Percentiles rank a stretch among this genome's conserved stretches.
phyloP scores from a whole-genome alignment of 2,113 vertebrate genomes.

The Bubo bubo region DNA sequence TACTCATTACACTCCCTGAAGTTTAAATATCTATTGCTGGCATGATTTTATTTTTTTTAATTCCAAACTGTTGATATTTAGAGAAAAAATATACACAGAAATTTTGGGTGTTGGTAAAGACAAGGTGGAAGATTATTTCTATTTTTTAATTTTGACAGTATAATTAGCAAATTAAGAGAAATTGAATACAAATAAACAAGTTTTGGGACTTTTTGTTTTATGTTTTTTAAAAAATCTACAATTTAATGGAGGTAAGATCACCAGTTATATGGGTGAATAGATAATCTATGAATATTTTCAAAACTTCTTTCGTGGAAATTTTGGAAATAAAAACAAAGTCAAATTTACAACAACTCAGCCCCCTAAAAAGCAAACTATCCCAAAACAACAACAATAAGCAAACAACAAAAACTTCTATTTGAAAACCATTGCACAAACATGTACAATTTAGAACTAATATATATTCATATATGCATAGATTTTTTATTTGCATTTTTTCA shows the following conservation, averaged over 20 bases:
- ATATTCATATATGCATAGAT: neutral
- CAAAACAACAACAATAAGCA: neutral
- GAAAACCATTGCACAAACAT: neutral
- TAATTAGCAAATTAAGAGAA: neutral
- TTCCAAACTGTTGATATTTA: accelerated
- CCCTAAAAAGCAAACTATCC: accelerated
- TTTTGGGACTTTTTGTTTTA: accelerated
- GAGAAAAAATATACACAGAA: neutral
- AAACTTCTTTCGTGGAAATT: neutral
- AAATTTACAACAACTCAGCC: neutral
- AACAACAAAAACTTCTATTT: neutral
- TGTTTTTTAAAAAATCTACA: accelerated
- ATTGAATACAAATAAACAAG: accelerated
- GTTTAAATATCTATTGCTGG: neutral
- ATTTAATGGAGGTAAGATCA: neutral
- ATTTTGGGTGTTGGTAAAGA: neutral
- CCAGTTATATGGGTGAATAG: accelerated
- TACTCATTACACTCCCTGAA: neutral
- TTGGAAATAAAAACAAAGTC: neutral
- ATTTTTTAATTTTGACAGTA: neutral
- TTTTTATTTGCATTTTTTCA: neutral
- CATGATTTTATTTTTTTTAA: accelerated
- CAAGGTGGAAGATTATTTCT: neutral
- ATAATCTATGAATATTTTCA: neutral
- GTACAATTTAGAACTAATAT: neutral